phyloP scores from a whole-genome alignment of 2,888 invertebrate species.

The Adelognathus sp. region DNA sequence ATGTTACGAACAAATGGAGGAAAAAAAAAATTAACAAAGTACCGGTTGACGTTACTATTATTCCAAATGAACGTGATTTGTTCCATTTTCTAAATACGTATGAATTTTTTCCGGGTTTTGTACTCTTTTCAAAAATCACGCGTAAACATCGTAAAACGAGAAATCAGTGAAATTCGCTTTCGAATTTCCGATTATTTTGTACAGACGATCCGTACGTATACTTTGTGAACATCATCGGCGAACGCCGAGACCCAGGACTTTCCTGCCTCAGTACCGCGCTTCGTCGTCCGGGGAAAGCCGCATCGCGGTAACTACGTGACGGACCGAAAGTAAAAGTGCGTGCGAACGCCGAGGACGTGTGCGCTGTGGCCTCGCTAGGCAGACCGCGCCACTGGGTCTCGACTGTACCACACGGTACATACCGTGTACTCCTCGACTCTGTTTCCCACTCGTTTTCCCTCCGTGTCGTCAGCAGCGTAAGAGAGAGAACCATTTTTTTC shows the following conservation, averaged over 20 bases:
- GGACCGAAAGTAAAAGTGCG: constrained; percentile 63
- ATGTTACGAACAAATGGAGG: too few species aligned
- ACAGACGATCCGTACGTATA: not conserved
- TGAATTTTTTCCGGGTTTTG: too few species aligned
- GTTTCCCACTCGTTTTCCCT: constrained; percentile 28
- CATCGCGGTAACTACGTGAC: constrained; percentile 59
- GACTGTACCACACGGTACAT: not conserved
- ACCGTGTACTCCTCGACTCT: not conserved
- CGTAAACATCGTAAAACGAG: not conserved
- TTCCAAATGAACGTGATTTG: too few species aligned
- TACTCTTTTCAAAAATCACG: too few species aligned
- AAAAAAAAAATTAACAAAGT: too few species aligned
- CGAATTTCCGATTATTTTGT: constrained; percentile 3
- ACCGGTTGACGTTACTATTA: too few species aligned
- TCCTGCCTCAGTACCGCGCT: constrained; percentile 19
- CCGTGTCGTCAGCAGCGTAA: not conserved
- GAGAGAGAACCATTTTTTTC: too few species aligned
- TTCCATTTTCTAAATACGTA: too few species aligned
- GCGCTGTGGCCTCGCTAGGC: constrained; percentile 58
- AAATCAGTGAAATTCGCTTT: not conserved
- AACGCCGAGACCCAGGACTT: constrained; percentile 32
- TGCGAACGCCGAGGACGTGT: constrained; percentile 57
- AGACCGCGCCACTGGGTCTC: constrained; percentile 28
- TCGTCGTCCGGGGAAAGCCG: constrained; percentile 63
- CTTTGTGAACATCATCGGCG: constrained; percentile 4